Conservation (phyloP, 2,888 invertebrate species). For the Oligia strigilis region DNA sequence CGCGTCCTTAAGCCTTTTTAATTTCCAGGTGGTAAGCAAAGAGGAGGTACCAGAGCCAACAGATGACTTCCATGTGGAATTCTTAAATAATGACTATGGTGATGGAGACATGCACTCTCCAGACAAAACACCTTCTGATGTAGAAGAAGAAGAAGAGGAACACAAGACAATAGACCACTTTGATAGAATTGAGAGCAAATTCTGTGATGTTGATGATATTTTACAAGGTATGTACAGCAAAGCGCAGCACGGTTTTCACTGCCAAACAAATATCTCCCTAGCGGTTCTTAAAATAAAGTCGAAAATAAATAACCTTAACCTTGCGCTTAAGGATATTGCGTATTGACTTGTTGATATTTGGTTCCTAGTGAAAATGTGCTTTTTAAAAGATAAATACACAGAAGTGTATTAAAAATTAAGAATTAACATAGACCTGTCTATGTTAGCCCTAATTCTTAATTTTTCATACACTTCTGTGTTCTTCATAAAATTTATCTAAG, state of each 20-base stretch:
- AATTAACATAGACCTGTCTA: no score
- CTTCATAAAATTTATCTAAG: not conserved
- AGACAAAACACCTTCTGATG: conserved; percentile 55
- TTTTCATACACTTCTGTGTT: not conserved
- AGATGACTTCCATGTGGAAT: conserved; percentile 55
- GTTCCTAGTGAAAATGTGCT: not conserved
- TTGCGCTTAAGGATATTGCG: not conserved
- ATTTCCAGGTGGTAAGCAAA: conserved; percentile 55
- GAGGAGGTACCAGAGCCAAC: conserved; percentile 48
- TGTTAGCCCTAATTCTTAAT: not conserved
- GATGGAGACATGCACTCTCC: conserved; percentile 56
- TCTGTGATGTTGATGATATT: conserved; percentile 64
- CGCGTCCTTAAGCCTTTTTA: not conserved
- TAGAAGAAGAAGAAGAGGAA: conserved; percentile 50
- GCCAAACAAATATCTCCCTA: not conserved
- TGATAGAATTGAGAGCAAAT: conserved; percentile 57
- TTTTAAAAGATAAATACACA: no score
- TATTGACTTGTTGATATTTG: not conserved
- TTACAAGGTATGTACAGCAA: conserved; percentile 59
- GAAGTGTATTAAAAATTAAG: no score
- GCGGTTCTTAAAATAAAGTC: not conserved
- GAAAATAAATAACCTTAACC: not conserved
- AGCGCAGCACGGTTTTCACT: not conserved
- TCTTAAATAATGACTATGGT: conserved; percentile 53
- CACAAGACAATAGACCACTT: conserved; percentile 41